These are phyloP conservation scores for Julus scandinavius DNA, from an alignment of 2,888 invertebrate genomes.

Conservation along the genomic window DNA sequence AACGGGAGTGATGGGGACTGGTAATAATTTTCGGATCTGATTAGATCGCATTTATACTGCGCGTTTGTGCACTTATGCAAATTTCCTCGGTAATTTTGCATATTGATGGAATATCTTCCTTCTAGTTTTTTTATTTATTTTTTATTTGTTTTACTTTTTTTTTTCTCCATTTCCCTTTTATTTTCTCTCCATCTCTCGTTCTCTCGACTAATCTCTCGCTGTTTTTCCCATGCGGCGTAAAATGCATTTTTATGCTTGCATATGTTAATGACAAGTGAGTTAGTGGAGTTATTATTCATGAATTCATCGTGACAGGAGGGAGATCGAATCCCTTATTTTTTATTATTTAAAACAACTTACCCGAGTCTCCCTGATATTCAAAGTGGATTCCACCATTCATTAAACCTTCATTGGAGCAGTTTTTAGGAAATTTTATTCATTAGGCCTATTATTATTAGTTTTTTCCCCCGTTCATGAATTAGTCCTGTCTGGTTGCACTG, in stretches of 20 bases:
- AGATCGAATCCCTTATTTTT: slow-evolving; percentile 42
- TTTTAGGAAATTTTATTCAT: slow-evolving; percentile 35
- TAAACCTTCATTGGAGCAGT: slow-evolving; percentile 35
- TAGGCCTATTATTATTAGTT: slow-evolving; percentile 37
- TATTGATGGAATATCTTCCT: slow-evolving; percentile 39
- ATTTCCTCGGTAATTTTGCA: slow-evolving; percentile 32
- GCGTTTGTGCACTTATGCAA: slow-evolving; percentile 42
- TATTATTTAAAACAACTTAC: slow-evolving; percentile 10
- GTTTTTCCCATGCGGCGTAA: slow-evolving; percentile 40
- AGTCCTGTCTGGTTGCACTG: slow-evolving; percentile 38
- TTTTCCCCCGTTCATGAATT: slow-evolving; percentile 42
- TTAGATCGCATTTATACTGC: slow-evolving; percentile 34
- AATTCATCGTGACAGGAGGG: slow-evolving; percentile 39
- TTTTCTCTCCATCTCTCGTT: slow-evolving; percentile 23
- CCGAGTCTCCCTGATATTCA: not conserved
- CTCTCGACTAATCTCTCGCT: slow-evolving; percentile 42
- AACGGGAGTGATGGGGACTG: slow-evolving; percentile 39
- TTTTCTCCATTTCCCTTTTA: slow-evolving; percentile 34
- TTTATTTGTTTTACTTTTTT: slow-evolving; percentile 42
- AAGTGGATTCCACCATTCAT: slow-evolving; percentile 39
- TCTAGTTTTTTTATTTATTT: slow-evolving; percentile 31
- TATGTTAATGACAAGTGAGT: slow-evolving; percentile 42
- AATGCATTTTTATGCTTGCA: slow-evolving; percentile 37
- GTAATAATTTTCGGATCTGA: slow-evolving; percentile 21
- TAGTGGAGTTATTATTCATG: slow-evolving; percentile 42